phyloP scores from a whole-genome alignment of 2,888 invertebrate species.

The Apotomis turbidana region DNA sequence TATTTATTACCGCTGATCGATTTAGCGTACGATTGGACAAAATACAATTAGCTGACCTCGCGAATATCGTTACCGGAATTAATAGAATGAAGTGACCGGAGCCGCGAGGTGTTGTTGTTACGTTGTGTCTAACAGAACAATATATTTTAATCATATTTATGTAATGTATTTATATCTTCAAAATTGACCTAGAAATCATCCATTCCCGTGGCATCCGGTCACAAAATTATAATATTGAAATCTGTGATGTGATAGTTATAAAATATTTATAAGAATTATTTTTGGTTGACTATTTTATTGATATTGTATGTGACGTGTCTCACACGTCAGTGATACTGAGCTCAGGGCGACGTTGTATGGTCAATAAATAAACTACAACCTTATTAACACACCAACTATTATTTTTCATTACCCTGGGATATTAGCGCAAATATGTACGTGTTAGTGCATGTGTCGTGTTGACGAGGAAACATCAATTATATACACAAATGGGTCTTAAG shows the following conservation, averaged over 20 bases:
- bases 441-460: too few species aligned
- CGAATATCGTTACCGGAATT: constrained; percentile 55
- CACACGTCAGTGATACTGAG: constrained; percentile 73
- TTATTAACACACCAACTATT: constrained; percentile 46
- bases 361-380: constrained; percentile 57
- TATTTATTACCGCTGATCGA: constrained; percentile 17
- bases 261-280: constrained; percentile 63
- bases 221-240: constrained; percentile 53
- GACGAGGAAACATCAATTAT: too few species aligned
- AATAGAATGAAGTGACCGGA: constrained; percentile 44
- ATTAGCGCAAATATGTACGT: not conserved
- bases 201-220: constrained; percentile 41
- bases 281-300: constrained; percentile 56
- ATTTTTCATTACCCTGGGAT: constrained; percentile 34
- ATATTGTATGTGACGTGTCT: constrained; percentile 57
- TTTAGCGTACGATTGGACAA: constrained; percentile 12
- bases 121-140: not conserved
- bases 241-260: constrained; percentile 72
- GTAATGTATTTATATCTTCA: not conserved
- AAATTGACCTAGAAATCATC: not conserved
- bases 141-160: not conserved
- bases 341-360: constrained; percentile 69
- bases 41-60: constrained; percentile 45
- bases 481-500: too few species aligned
- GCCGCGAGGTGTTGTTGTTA: not conserved